A percentile compares a stretch with the other conserved stretches of the same genome.
Evolutionary conservation across 1,140 invertebrate genomes (phyloP).

Genomic region (Cydia strobilella): DNA sequence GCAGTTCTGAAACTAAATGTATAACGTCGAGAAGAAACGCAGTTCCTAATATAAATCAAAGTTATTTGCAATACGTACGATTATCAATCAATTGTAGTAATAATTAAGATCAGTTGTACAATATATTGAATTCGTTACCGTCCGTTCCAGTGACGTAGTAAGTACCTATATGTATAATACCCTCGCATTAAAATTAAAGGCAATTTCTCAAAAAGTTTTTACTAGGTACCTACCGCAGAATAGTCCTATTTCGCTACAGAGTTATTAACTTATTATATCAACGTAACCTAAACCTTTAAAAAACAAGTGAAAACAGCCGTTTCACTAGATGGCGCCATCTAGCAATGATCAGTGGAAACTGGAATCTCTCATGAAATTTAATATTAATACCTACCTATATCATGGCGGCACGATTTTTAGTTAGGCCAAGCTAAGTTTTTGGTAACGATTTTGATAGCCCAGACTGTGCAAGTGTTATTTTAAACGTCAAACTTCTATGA

Average conservation of each 20-base stretch:
- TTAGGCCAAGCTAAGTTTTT: too few species aligned
- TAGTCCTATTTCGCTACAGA: background rate
- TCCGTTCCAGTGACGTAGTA: background rate
- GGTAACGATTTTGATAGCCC: too few species aligned
- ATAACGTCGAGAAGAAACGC: too few species aligned
- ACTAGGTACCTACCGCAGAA: background rate
- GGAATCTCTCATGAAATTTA: too few species aligned
- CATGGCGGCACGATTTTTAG: too few species aligned
- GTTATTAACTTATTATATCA: background rate
- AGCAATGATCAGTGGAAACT: too few species aligned
- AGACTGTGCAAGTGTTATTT: too few species aligned
- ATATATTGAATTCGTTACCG: conserved; percentile 3
- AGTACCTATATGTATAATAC: background rate
- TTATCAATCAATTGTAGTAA: background rate
- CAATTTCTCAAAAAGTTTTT: background rate
- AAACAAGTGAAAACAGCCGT: background rate
- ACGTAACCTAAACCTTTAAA: background rate
- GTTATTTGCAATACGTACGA: too few species aligned
- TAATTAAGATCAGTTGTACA: background rate
- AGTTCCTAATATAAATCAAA: too few species aligned
- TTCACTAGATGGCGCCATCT: background rate
- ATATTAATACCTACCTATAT: too few species aligned
- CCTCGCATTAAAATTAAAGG: conserved; percentile 19
- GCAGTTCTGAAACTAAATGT: too few species aligned
- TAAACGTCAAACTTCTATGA: too few species aligned